Conservation (phyloP, 2,113 vertebrate species). For the Morone chrysops region DNA sequence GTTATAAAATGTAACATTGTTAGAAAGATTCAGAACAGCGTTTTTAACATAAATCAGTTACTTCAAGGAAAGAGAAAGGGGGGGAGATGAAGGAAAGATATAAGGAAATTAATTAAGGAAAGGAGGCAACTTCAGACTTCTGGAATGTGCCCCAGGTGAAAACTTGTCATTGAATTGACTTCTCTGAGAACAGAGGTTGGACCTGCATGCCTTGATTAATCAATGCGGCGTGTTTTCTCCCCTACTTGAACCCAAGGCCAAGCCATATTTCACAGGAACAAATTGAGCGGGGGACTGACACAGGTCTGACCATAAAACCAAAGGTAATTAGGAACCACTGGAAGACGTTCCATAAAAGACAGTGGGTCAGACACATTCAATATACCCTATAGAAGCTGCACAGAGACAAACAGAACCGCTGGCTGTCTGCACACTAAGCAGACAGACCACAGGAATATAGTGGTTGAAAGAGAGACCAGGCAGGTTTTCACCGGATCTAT, state of each 20-base stretch:
- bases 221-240: slow-evolving; percentile 80
- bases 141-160: slow-evolving; percentile 77
- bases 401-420: slow-evolving; percentile 41
- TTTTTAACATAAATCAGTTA: slow-evolving; percentile 6
- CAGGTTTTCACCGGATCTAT: slow-evolving; percentile 34
- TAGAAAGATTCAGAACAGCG: slow-evolving; percentile 2
- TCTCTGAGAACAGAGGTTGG: slow-evolving; percentile 72
- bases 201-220: slow-evolving; percentile 80
- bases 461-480: slow-evolving; percentile 33
- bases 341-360: slow-evolving; percentile 75
- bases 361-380: slow-evolving; percentile 71
- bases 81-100: slow-evolving; percentile 30
- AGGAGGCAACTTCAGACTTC: slow-evolving; percentile 70
- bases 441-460: slow-evolving; percentile 35
- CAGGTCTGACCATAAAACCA: slow-evolving; percentile 79
- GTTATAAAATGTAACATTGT: not conserved
- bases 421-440: slow-evolving; percentile 34
- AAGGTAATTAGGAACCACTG: slow-evolving; percentile 82
- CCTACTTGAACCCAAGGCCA: slow-evolving; percentile 82
- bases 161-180: slow-evolving; percentile 81
- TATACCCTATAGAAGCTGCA: slow-evolving; percentile 48
- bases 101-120: slow-evolving; percentile 64
- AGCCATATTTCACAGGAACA: slow-evolving; percentile 82
- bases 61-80: slow-evolving; percentile 21
- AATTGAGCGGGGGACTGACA: slow-evolving; percentile 79